Conservation (phyloP, 2,113 vertebrate species). For the Antechinus stuartii region DNA sequence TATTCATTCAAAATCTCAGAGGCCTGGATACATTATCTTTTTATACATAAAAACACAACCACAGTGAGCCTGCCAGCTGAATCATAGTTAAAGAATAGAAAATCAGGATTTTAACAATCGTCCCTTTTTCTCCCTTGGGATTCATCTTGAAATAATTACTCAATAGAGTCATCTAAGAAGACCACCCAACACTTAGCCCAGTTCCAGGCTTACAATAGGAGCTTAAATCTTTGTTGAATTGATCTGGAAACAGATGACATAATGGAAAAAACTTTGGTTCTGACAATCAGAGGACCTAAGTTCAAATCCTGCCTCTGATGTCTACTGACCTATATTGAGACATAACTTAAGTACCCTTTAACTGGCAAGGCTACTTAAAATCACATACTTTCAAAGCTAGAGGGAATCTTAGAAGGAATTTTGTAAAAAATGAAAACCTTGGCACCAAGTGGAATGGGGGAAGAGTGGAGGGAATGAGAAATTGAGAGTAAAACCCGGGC, state of each 20-base stretch:
- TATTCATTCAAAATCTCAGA: background rate
- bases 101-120: background rate
- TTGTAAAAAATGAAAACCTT: background rate
- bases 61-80: background rate
- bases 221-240: background rate
- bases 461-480: background rate
- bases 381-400: background rate
- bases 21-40: background rate
- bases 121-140: background rate
- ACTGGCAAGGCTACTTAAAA: background rate
- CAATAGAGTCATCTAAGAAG: background rate
- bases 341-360: background rate
- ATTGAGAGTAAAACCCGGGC: background rate
- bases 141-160: background rate
- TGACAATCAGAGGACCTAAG: background rate
- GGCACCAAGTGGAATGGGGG: background rate
- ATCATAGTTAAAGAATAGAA: background rate
- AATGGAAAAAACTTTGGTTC: background rate
- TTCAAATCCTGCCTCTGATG: background rate
- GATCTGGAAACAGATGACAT: background rate
- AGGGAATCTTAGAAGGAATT: background rate
- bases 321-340: background rate
- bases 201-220: background rate
- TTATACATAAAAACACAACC: background rate
- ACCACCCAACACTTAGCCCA: background rate